Base-by-base conservation (phyloP, 2,113 vertebrate species). In the Ovis aries region DNA sequence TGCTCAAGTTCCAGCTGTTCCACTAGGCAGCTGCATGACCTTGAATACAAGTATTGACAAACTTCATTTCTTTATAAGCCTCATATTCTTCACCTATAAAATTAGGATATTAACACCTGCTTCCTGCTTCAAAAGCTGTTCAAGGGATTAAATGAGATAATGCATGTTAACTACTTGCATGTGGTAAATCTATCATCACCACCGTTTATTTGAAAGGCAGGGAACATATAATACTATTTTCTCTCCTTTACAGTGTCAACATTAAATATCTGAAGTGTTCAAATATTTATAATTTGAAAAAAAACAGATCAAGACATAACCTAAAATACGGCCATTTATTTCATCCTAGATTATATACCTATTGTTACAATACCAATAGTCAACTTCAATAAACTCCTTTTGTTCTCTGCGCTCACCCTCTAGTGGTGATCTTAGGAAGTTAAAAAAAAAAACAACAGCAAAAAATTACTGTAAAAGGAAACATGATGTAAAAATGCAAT, bases 371-470 rank as follows among this genome's bases (percentile, higher is more conserved):
- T 55, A 93, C 40, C 67, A 93, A 91, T 7, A 48, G 87, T 31
- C 71, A 93, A 59, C 2, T 74, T 31, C 27, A 97, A 67, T 64
- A 53, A 92, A 92, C 96, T 71, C 16, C 40, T 93, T 87, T 62
- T 87, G 55, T 92, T 95, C 96, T 88, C 87, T 92, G 21, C 78
- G 88, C 53, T 86, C 82, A 80, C 90, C 92, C 96, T 95, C 94
- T 97, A 92, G 90, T 95, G 85, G 88, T 90, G 64, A 95, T 62
- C 59, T 55, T 94, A 91, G 92, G 88, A 95, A 85, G n/a, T 50
- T 96, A 85, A 82, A 53, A n/a, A 57, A 85, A 85, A 64, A 52
- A 36, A 33, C 36, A 64, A 9, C 1, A 62, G 13, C 40, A 50
- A 52, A 88, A 62, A 25, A 25, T 15, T 77, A 77, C 0, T 77